Percentiles rank a stretch among this genome's conserved stretches.
Conservation (phyloP, 2,113 vertebrate species). For the Brachypodius melanocephalos region DNA sequence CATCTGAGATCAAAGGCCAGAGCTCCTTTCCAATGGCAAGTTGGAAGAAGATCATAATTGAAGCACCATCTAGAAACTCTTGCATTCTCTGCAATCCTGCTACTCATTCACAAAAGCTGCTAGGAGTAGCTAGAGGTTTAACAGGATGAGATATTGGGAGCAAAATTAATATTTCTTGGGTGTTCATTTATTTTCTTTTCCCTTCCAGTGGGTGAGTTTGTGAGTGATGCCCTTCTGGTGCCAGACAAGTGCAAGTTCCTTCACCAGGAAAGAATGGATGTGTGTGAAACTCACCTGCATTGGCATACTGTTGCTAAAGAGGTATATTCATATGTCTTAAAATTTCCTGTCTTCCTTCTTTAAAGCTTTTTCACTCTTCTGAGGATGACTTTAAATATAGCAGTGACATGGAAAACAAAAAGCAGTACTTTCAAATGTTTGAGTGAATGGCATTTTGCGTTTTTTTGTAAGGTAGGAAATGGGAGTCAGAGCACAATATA, state of each 20-base stretch:
- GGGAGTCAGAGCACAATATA: background rate
- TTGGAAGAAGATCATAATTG: background rate
- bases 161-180: background rate
- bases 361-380: background rate
- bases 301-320: constrained; percentile 99
- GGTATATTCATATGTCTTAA: constrained; percentile 70
- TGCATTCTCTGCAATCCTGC: background rate
- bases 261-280: constrained; percentile 97
- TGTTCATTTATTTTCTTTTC: background rate
- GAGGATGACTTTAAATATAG: background rate
- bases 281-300: constrained; percentile 97
- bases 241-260: constrained; percentile 98
- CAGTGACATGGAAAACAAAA: background rate
- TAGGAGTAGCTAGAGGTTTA: background rate
- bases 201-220: constrained; percentile 92
- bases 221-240: constrained; percentile 97
- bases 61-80: background rate
- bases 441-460: background rate
- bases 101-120: background rate
- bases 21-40: background rate
- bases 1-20: background rate
- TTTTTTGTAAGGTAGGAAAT: background rate
- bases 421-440: background rate
- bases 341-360: background rate
- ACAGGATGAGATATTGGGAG: background rate